Base-by-base conservation (phyloP, 2,113 vertebrate species). In the Eclectus roratus region DNA sequence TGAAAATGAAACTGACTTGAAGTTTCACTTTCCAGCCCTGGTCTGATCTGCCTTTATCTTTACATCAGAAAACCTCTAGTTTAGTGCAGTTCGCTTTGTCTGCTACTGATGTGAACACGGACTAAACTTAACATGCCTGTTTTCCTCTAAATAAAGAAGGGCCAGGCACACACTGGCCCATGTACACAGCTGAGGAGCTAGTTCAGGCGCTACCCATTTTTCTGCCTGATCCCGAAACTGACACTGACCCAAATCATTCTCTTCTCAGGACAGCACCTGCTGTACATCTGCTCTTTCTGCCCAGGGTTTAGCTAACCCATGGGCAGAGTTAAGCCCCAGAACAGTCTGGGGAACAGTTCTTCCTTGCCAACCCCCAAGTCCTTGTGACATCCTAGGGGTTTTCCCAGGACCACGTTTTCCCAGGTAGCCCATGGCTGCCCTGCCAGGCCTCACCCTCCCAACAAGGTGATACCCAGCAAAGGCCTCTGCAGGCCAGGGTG, bases 391-490 rank as follows among this genome's bases (percentile, higher is more conserved):
- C 13, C 13, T 35, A 24, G n/a, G 21, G 21, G 33, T 10, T 58
- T 58, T 58, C 9, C 33, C n/a, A 35, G 21, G 56, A 58, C 21
- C 56, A 23, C 35, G 33, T 24, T 58, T 58, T 24, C 33, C 33
- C 21, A 35, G 56, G 33, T 24, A 24, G 33, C 14, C 56, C 20
- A 58, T 24, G 21, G 35, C 31, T 6, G 29, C 29, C 33, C 20
- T 0, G n/a, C 8, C 5, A 13, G 66, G 44, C 35, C 18, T 28
- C 35, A 37, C 35, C 47, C 24, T 6, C 31, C 8, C 39, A 10
- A 11, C 27, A 1, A 10, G 64, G 14, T 1, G 6, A 7, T 0
- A 7, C 0, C 25, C n/a, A 13, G 28, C 43, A 5, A 17, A 64
- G 14, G 33, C 44, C 65, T 66, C 17, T 4, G 52, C 41, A 9